phyloP scores from a whole-genome alignment of 2,888 invertebrate species.

The Rotaria magnacalcarata region DNA sequence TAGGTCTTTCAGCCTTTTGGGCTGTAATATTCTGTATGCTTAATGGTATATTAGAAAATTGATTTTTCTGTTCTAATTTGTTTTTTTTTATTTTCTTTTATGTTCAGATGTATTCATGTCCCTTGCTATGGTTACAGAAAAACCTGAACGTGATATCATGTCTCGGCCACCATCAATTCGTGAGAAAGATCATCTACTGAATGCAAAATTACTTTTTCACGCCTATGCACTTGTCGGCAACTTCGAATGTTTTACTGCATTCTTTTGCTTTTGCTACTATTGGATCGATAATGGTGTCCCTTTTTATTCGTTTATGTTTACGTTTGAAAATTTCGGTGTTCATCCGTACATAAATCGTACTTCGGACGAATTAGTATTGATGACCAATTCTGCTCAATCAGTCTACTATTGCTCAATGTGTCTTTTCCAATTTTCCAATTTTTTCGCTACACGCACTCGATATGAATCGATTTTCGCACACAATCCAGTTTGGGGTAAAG shows the following conservation, averaged over 20 bases:
- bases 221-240: constrained; percentile 37
- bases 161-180: constrained; percentile 22
- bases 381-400: constrained; percentile 28
- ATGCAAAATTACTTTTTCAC: constrained; percentile 39
- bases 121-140: constrained; percentile 37
- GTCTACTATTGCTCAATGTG: constrained; percentile 30
- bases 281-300: neutral
- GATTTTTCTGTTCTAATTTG: too few relatives aligned
- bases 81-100: too few relatives aligned
- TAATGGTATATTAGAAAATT: too few relatives aligned
- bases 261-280: neutral
- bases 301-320: neutral
- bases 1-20: too few relatives aligned
- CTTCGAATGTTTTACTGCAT: neutral
- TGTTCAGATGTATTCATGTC: constrained; percentile 33
- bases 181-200: constrained; percentile 31
- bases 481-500: constrained; percentile 25
- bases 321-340: constrained; percentile 11
- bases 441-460: constrained; percentile 38
- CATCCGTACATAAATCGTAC: neutral
- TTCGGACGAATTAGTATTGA: neutral
- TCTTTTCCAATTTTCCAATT: constrained; percentile 39
- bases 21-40: too few relatives aligned
- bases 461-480: constrained; percentile 37
- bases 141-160: constrained; percentile 38